Base-by-base conservation (phyloP, 37 sponge, comb jelly and placozoan species). In the Spongia lamella region DNA sequence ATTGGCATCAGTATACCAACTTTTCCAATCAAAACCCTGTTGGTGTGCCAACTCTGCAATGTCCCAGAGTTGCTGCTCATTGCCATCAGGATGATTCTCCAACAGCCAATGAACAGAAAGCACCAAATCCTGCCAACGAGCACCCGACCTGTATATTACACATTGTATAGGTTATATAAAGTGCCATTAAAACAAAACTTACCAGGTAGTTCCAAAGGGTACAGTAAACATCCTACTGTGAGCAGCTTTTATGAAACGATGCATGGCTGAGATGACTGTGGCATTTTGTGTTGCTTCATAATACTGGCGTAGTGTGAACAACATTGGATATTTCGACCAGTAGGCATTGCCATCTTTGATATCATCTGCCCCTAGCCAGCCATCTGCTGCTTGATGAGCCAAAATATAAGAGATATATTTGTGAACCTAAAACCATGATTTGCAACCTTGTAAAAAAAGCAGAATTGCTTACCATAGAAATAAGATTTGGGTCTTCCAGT, bases 1-100 rank as follows among this genome's bases (percentile, higher is more conserved):
- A 33, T 36, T 36, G 57, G 43, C 15, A 33, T 32, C 70, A 17
- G 52, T 59, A 31, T 64, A 89, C 59, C 52, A 89, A 11, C 70
- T 72, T 70, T 83, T 84, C 90, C 90, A 89, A 37, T 84, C 77
- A 69, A 79, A 79, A 17, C 90, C 90, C 79, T 85, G 90, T 22
- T 89, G 57, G n/a, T 84, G 76, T 1, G 76, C 38, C 16, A 79
- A 71, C 65, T 89, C 90, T 30, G 90, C 90, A 38, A 89, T 27
- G 53, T 89, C 90, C 90, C 90, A 89, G 9, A 89, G 61, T 38
- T 79, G 55, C 81, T 89, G 90, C 76, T 89, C 90, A 59, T 89
- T 34, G 58, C 73, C 88, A 26, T 27, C 29, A 0, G 79, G 63
- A 24, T 81, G 50, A 50, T 73, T 57, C 11, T 89, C 90, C 32